Conservation (phyloP, 1,140 invertebrate genomes). For the Aphis gossypii region DNA sequence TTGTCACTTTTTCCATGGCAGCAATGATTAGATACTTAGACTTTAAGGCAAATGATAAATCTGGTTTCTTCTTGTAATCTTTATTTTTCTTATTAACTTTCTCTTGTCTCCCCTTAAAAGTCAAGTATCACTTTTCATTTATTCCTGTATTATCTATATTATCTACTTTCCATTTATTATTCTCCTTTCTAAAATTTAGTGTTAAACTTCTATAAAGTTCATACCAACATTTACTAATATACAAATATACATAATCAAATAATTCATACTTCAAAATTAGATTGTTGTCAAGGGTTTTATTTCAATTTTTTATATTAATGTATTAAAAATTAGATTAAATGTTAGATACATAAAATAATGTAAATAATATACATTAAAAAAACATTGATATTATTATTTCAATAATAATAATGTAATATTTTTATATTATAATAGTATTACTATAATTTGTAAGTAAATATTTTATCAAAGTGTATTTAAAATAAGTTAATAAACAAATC, state of each 20-base stretch:
- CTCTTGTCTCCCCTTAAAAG: slow-evolving; percentile 32
- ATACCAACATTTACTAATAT: neutral
- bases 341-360: neutral
- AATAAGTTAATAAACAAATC: neutral
- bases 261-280: neutral
- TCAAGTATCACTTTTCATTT: neutral
- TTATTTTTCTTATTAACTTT: neutral
- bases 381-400: neutral
- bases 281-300: neutral
- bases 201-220: neutral
- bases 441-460: neutral
- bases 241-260: neutral
- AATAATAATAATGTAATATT: neutral
- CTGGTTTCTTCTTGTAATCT: neutral
- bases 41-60: neutral
- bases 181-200: slow-evolving; percentile 22
- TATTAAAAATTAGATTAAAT: neutral
- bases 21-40: neutral
- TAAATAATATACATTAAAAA: neutral
- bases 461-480: neutral
- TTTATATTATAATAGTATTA: neutral
- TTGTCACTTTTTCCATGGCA: neutral
- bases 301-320: neutral
- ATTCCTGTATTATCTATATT: neutral
- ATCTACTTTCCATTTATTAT: neutral